Conservation (phyloP, 2,888 invertebrate species). For the Lamellibrachia satsuma region DNA sequence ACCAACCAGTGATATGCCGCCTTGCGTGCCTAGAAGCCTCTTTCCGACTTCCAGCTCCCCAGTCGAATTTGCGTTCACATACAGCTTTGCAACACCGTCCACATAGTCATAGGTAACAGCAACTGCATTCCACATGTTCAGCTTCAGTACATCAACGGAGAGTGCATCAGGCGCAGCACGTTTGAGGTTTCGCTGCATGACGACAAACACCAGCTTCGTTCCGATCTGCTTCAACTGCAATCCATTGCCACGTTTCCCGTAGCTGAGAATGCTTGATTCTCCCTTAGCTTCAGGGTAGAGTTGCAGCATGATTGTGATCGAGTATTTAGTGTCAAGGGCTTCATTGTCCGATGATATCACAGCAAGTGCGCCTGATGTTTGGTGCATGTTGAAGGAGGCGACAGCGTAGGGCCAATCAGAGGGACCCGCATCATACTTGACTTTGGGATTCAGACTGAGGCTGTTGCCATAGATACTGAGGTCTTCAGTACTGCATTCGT, state of each 20-base stretch:
- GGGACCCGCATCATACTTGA: background rate
- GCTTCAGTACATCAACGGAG: background rate
- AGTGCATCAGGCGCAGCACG: background rate
- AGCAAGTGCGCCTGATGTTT: background rate
- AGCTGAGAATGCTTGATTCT: background rate
- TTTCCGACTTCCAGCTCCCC: background rate
- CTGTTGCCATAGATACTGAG: slow-evolving; percentile 26
- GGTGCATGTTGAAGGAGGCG: background rate
- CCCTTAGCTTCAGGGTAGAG: slow-evolving; percentile 23
- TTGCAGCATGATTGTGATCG: slow-evolving; percentile 27
- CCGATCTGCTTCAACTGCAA: slow-evolving; percentile 14
- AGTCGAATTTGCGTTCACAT: slow-evolving; percentile 17
- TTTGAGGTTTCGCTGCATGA: background rate
- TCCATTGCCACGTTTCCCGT: slow-evolving; percentile 13
- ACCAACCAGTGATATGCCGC: background rate
- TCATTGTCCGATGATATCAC: slow-evolving; percentile 24
- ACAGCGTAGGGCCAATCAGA: slow-evolving; percentile 28
- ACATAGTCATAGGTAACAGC: slow-evolving; percentile 27
- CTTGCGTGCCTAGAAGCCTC: slow-evolving; percentile 25
- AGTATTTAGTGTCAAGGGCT: slow-evolving; percentile 30
- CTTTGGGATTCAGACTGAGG: background rate
- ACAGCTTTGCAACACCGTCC: slow-evolving; percentile 19
- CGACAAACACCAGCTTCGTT: background rate
- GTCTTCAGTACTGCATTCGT: slow-evolving; percentile 24
- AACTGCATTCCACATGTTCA: slow-evolving; percentile 23